Percentiles rank a stretch among this genome's conserved stretches.
phyloP scores from a whole-genome alignment of 2,797 vertebrate genomes.

The Danio aesculapii region DNA sequence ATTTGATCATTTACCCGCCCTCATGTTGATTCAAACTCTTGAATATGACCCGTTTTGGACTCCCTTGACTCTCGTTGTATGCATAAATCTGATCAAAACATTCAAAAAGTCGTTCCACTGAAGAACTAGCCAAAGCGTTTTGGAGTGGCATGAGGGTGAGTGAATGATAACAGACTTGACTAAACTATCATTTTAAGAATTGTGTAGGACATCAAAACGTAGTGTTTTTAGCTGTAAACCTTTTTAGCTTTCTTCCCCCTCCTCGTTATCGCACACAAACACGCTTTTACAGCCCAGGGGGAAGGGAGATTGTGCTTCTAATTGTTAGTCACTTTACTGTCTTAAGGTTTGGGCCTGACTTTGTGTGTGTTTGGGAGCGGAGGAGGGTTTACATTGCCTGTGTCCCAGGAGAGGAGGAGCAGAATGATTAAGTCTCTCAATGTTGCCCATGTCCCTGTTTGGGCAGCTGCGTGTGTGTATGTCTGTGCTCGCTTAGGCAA shows the following conservation, averaged over 20 bases:
- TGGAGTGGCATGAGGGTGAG: neutral
- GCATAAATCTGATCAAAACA: neutral
- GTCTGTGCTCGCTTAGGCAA: slow-evolving; percentile 51
- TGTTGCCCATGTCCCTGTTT: slow-evolving; percentile 56
- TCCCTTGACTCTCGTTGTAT: neutral
- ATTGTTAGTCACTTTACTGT: slow-evolving; percentile 59
- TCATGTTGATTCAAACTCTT: neutral
- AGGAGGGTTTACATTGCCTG: slow-evolving; percentile 53
- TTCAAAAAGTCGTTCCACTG: neutral
- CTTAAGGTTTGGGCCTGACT: slow-evolving; percentile 53
- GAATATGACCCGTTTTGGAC: neutral
- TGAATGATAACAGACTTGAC: neutral
- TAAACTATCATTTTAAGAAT: slow-evolving; percentile 12
- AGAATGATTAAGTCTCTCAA: slow-evolving; percentile 43
- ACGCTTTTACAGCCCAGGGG: slow-evolving; percentile 34
- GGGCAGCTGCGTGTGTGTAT: slow-evolving; percentile 63
- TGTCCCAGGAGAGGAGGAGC: slow-evolving; percentile 48
- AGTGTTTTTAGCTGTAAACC: slow-evolving; percentile 40
- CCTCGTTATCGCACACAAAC: neutral
- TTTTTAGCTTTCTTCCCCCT: slow-evolving; percentile 6
- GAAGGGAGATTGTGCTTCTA: slow-evolving; percentile 46
- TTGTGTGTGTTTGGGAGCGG: slow-evolving; percentile 48
- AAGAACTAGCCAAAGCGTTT: neutral
- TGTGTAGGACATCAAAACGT: slow-evolving; percentile 16
- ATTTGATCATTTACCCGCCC: neutral